phyloP scores from a whole-genome alignment of 1,140 invertebrate genomes.

The Zophobas atratus region DNA sequence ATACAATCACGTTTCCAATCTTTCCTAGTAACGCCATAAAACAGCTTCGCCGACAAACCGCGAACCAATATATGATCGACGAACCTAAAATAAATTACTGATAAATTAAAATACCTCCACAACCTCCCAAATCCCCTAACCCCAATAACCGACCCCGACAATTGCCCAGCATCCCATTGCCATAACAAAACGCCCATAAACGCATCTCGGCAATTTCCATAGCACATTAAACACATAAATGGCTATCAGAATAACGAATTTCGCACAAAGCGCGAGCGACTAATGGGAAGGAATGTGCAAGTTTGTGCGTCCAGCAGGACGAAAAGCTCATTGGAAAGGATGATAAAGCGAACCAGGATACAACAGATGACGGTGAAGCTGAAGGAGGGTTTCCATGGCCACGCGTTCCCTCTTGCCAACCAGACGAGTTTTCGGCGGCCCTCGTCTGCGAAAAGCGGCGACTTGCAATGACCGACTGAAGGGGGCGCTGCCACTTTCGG shows the following conservation, averaged over 20 bases:
- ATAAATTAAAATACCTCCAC: too few species aligned
- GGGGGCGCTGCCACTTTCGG: constrained; percentile 53
- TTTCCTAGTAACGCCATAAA: too few species aligned
- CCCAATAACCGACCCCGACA: too few species aligned
- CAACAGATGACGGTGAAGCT: constrained; percentile 56
- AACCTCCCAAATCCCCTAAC: too few species aligned
- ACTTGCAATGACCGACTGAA: constrained; percentile 21
- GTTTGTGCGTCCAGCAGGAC: constrained; percentile 41
- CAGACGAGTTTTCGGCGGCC: constrained; percentile 27
- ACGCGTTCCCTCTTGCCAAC: constrained; percentile 48
- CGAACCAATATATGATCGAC: too few species aligned
- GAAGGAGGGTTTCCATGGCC: constrained; percentile 58
- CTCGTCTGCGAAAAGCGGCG: constrained; percentile 17
- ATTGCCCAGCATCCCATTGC: too few species aligned
- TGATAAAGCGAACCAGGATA: constrained; percentile 53
- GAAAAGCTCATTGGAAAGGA: constrained; percentile 52
- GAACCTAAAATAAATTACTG: too few species aligned
- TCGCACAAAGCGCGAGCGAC: constrained; percentile 27
- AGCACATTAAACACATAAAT: constrained; percentile 46
- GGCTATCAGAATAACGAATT: constrained; percentile 48
- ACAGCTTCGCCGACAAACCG: too few species aligned
- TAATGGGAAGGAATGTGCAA: constrained; percentile 49
- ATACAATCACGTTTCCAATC: too few species aligned
- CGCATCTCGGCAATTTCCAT: constrained; percentile 43
- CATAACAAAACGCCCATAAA: constrained; percentile 10